phyloP scores from a whole-genome alignment of 2,113 vertebrate species.

The Ictalurus punctatus region DNA sequence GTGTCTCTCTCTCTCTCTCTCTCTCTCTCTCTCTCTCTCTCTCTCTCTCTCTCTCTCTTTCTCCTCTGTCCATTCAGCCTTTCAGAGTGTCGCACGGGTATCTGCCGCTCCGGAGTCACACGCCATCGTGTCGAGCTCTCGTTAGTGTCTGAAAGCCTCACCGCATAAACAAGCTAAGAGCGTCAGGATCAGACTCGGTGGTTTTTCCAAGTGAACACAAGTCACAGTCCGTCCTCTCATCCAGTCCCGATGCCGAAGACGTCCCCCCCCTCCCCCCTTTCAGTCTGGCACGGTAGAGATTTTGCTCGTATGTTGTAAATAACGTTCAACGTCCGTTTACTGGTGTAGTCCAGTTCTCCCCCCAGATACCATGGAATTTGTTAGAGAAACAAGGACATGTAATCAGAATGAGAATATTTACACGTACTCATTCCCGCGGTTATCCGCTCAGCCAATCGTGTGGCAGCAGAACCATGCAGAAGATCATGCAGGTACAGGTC shows the following conservation, averaged over 20 bases:
- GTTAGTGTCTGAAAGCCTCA: slow-evolving; percentile 20
- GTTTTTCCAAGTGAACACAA: no score
- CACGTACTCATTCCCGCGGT: no score
- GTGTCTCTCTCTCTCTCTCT: slow-evolving; percentile 32
- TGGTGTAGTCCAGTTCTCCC: neutral
- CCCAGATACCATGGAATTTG: neutral
- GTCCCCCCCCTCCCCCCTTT: no score
- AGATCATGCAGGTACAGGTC: no score
- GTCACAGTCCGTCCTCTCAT: neutral
- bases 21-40: neutral
- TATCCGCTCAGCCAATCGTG: no score
- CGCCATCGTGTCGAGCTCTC: slow-evolving; percentile 18
- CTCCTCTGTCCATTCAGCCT: neutral
- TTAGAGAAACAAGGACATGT: neutral
- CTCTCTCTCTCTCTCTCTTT: slow-evolving; percentile 1
- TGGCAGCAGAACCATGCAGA: no score
- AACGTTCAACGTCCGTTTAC: neutral
- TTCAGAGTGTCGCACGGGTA: slow-evolving; percentile 7
- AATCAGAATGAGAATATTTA: neutral
- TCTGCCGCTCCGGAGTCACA: neutral
- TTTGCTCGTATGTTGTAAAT: neutral
- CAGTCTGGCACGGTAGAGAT: neutral
- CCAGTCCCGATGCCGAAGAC: neutral
- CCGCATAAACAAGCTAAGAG: neutral
- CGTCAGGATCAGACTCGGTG: neutral